A percentile compares a stretch with the other conserved stretches of the same genome.
Evolutionary conservation across 2,888 invertebrate species (phyloP).

Genomic region (Notodonta dromedarius): DNA sequence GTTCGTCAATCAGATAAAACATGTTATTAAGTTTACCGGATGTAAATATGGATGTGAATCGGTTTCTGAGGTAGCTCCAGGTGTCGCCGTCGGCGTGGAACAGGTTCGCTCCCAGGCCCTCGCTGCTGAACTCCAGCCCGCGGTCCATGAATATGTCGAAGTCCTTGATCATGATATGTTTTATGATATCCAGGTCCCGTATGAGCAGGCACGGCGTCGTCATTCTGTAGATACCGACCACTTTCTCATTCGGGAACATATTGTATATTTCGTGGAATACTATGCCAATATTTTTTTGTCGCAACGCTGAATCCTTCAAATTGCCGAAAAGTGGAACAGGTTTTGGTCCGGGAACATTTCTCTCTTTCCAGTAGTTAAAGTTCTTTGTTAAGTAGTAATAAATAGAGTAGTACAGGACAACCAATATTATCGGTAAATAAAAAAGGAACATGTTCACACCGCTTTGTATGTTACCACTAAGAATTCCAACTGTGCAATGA

Average conservation of each 20-base stretch:
- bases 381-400: slow-evolving; percentile 54
- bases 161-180: slow-evolving; percentile 60
- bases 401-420: slow-evolving; percentile 20
- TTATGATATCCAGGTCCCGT: slow-evolving; percentile 59
- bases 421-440: slow-evolving; percentile 19
- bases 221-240: slow-evolving; percentile 59
- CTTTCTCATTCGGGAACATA: slow-evolving; percentile 53
- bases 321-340: slow-evolving; percentile 56
- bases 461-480: neutral
- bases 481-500: neutral
- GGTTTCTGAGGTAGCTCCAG: slow-evolving; percentile 54
- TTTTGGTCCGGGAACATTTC: slow-evolving; percentile 48
- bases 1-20: slow-evolving; percentile 52
- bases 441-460: slow-evolving; percentile 18
- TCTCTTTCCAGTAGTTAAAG: slow-evolving; percentile 57
- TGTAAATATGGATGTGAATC: slow-evolving; percentile 61
- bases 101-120: slow-evolving; percentile 55
- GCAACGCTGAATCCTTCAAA: slow-evolving; percentile 41
- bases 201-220: slow-evolving; percentile 53
- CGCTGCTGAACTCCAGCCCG: slow-evolving; percentile 50
- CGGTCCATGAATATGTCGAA: slow-evolving; percentile 58
- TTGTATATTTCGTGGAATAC: slow-evolving; percentile 50
- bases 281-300: slow-evolving; percentile 35
- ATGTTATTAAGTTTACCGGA: slow-evolving; percentile 65
- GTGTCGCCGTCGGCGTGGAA: slow-evolving; percentile 57